Percentiles rank a stretch among this genome's conserved stretches.
Conservation (phyloP, 1,140 invertebrate genomes). For the Cardiocondyla obscurior region DNA sequence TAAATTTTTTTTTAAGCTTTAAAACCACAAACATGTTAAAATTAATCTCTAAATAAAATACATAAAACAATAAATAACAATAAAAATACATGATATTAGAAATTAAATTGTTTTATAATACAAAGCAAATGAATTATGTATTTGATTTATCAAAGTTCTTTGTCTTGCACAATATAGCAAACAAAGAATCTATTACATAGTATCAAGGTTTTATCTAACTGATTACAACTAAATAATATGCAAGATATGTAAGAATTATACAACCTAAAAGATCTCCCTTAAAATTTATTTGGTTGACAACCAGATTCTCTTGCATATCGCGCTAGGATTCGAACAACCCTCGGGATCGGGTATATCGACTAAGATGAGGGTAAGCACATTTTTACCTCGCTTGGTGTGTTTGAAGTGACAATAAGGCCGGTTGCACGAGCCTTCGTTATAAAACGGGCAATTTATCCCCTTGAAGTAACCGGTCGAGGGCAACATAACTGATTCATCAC, state of each 20-base stretch:
- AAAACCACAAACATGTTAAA: background rate
- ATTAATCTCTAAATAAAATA: background rate
- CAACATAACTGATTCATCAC: conserved; percentile 88
- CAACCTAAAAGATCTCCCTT: background rate
- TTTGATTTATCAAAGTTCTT: background rate
- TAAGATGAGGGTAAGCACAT: background rate
- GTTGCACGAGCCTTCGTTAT: conserved; percentile 90
- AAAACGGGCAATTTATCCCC: conserved; percentile 92
- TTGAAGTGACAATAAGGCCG: conserved; percentile 95
- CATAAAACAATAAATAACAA: background rate
- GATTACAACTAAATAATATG: background rate
- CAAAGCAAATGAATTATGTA: background rate
- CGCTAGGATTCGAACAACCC: background rate
- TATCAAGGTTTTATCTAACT: background rate
- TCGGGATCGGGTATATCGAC: background rate
- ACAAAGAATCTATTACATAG: background rate
- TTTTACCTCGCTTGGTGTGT: conserved; percentile 89
- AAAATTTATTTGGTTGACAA: background rate
- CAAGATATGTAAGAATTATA: background rate
- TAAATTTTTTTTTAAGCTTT: background rate
- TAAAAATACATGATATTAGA: background rate
- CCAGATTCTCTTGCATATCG: background rate
- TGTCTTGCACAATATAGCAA: background rate
- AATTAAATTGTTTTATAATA: background rate
- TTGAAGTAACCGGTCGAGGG: conserved; percentile 94